These are phyloP conservation scores for Drosophila nebulosa DNA, from an alignment of 1,140 invertebrate species.

Conservation along the genomic window DNA sequence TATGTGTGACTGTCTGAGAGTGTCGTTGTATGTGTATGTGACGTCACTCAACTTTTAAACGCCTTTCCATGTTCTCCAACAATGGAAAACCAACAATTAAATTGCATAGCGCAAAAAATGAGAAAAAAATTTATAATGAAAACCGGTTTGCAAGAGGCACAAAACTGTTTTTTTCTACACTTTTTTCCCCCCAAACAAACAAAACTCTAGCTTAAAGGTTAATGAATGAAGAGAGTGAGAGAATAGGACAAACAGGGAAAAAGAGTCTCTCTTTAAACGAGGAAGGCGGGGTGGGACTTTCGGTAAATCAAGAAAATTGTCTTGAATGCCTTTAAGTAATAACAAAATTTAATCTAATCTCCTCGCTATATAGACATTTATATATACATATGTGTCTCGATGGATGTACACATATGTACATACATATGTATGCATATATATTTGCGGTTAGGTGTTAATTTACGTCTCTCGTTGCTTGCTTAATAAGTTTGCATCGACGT, in stretches of 20 bases:
- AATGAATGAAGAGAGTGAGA: constrained; percentile 37
- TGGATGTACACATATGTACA: not conserved
- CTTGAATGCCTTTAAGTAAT: constrained; percentile 63
- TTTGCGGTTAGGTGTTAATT: constrained; percentile 70
- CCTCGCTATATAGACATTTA: constrained; percentile 29
- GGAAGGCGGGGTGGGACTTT: constrained; percentile 30
- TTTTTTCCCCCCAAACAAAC: constrained; percentile 60
- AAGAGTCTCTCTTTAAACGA: constrained; percentile 12
- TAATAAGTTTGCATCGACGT: constrained; percentile 23
- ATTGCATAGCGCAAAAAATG: constrained; percentile 56
- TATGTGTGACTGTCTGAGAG: constrained; percentile 2
- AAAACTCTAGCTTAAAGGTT: constrained; percentile 65
- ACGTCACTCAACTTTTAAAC: constrained; percentile 41
- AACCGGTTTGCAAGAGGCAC: constrained; percentile 64
- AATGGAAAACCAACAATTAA: constrained; percentile 72
- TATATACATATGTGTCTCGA: not conserved
- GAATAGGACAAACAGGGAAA: constrained; percentile 13
- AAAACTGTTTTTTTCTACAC: constrained; percentile 56
- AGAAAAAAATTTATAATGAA: constrained; percentile 25
- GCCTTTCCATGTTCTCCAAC: constrained; percentile 61
- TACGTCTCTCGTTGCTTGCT: constrained; percentile 48
- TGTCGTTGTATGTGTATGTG: constrained; percentile 28
- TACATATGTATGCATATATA: constrained; percentile 9
- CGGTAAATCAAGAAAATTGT: constrained; percentile 14
- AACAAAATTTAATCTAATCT: constrained; percentile 76